Evolutionary conservation across 2,888 invertebrate genomes (phyloP), one percentile per base, ranked within the genome.

Genomic region (Pristionchus maxplancki): DNA sequence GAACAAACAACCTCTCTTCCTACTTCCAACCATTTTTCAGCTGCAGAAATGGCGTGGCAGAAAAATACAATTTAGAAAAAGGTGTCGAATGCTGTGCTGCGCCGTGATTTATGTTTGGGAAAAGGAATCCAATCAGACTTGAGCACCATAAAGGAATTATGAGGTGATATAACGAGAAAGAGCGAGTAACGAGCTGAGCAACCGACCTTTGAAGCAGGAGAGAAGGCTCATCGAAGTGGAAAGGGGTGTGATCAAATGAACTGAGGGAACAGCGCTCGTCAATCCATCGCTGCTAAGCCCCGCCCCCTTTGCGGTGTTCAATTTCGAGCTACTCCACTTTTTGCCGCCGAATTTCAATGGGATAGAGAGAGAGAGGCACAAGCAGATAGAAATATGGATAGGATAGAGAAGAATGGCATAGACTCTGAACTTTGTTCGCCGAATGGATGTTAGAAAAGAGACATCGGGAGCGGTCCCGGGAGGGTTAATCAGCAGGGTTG

Each of bases 201-300:
- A 44, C 48, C 78, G 24, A 78, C 78, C 78, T 78, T 78, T 78
- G 78, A 78, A 78, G 78, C 78, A 78, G 44, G 78, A 44, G 24
- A 78, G 44, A 5, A 78, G 78, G 24, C 78, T 78, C 78, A 78
- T 78, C n/a, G 40, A 24, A 0, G 78, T 44, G 78, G 28, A 78
- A 28, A 40, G 78, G 4, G 6, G 9, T 37, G 40, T 31, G 48
- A 78, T 44, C n/a, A 48, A 24, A 44, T 44, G 78, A 78, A 78
- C 44, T 44, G 78, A 78, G 78, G 15, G 78, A 78, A 78, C 40
- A 24, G 44, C 40, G 40, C n/a, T n/a, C 34, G 78, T 40, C 44
- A 11, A 44, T 48, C 44, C 5, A 20, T 37, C 71, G 31, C 20
- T n/a, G 58, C 31, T 24, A 28, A 24, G n/a, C 78, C 28, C 78